Conservation (phyloP, 2,888 invertebrate species). For the Chirona hameri region DNA sequence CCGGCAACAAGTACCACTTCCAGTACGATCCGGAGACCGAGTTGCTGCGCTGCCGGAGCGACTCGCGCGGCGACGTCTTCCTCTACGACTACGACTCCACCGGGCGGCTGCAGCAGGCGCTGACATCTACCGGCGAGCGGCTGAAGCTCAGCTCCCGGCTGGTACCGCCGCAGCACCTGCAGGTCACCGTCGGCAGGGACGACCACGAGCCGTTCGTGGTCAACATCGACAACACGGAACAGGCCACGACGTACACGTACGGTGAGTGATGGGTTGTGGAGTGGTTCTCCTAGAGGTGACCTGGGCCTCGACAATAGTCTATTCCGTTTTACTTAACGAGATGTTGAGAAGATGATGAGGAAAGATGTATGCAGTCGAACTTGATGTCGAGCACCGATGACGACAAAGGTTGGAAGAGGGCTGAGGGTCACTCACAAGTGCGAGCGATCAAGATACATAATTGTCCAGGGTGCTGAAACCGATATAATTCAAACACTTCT, state of each 20-base stretch:
- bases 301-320: too few species aligned
- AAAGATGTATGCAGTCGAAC: too few species aligned
- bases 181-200: constrained; percentile 6
- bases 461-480: too few species aligned
- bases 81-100: constrained; percentile 88
- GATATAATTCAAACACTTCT: too few species aligned
- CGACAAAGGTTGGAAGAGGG: too few species aligned
- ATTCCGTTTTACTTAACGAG: too few species aligned
- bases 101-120: constrained; percentile 78
- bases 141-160: constrained; percentile 73
- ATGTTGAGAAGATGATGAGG: too few species aligned
- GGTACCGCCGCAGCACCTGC: constrained; percentile 14
- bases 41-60: constrained; percentile 55
- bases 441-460: too few species aligned
- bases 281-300: too few species aligned
- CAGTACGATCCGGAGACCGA: constrained; percentile 88
- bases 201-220: not conserved
- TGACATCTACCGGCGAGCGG: constrained; percentile 87
- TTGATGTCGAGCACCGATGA: too few species aligned
- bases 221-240: not conserved
- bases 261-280: not conserved
- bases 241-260: not conserved
- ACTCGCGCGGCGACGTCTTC: constrained; percentile 43
- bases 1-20: constrained; percentile 78
- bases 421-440: too few species aligned